Conservation (phyloP, 1,140 invertebrate species). For the Berghia stephanieae region DNA sequence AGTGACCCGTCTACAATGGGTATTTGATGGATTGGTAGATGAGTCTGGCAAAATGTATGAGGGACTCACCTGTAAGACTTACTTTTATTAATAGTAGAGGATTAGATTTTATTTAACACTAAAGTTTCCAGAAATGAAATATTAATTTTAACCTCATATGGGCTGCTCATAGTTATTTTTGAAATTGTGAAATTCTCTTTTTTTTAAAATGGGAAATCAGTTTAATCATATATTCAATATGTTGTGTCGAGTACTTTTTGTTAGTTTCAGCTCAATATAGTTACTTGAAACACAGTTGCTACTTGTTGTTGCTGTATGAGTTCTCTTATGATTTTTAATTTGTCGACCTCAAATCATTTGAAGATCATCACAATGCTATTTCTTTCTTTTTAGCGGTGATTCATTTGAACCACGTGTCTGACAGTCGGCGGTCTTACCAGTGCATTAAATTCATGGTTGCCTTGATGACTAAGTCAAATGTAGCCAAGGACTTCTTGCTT, state of each 20-base stretch:
- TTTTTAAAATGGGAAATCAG: not conserved
- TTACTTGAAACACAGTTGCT: no score
- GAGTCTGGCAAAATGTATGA: constrained; percentile 61
- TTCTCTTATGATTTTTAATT: not conserved
- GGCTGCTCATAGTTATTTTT: not conserved
- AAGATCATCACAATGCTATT: not conserved
- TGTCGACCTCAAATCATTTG: no score
- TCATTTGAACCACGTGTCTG: constrained; percentile 61
- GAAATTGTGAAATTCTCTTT: not conserved
- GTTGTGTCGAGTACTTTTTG: not conserved
- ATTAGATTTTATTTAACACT: not conserved
- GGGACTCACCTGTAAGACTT: constrained; percentile 65
- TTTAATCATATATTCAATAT: not conserved
- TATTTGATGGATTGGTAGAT: constrained; percentile 66
- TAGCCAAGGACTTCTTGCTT: constrained; percentile 67
- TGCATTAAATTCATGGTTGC: constrained; percentile 70
- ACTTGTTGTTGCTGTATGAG: not conserved
- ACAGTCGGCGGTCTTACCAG: constrained; percentile 69
- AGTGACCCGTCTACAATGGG: constrained; percentile 61
- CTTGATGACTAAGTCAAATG: constrained; percentile 62
- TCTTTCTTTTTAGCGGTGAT: constrained; percentile 57
- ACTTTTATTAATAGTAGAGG: not conserved
- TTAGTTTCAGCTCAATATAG: no score
- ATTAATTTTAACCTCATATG: not conserved
- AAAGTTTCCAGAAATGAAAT: not conserved